Conservation (phyloP, 2,113 vertebrate genomes). For the Megalops atlanticus region DNA sequence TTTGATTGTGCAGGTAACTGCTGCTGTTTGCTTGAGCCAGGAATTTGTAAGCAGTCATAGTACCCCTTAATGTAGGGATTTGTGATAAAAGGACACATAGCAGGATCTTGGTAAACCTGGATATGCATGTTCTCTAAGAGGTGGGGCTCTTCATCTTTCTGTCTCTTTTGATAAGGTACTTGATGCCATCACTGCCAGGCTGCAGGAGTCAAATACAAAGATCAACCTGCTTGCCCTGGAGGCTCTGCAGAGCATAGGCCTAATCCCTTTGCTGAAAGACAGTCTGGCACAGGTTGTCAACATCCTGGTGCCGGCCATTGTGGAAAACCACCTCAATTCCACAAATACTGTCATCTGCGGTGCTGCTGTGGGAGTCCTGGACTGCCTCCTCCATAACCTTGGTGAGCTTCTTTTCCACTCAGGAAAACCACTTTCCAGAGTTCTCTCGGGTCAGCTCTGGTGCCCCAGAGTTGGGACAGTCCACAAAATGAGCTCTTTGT, state of each 20-base stretch:
- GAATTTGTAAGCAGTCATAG: no score
- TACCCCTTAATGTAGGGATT: no score
- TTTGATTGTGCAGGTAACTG: no score
- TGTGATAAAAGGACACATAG: no score
- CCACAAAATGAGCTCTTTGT: neutral
- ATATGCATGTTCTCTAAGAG: neutral
- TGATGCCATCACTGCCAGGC: neutral
- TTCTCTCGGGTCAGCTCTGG: neutral
- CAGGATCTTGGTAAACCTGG: no score
- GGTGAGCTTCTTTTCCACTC: neutral
- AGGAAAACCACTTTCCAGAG: neutral
- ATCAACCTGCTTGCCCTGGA: neutral
- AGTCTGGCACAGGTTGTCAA: neutral
- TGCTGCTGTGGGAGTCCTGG: neutral
- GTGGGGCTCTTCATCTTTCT: neutral
- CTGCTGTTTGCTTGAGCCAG: no score
- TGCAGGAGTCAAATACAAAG: neutral
- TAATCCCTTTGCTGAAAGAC: neutral
- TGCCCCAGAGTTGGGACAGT: neutral
- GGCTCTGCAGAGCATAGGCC: neutral
- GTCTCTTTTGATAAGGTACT: neutral
- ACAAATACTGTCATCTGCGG: neutral
- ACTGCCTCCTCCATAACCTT: neutral
- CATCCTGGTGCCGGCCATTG: slow-evolving; percentile 3
- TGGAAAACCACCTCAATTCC: neutral